Base-by-base conservation (phyloP, 1,140 invertebrate species). In the Drosophila ohnishii region DNA sequence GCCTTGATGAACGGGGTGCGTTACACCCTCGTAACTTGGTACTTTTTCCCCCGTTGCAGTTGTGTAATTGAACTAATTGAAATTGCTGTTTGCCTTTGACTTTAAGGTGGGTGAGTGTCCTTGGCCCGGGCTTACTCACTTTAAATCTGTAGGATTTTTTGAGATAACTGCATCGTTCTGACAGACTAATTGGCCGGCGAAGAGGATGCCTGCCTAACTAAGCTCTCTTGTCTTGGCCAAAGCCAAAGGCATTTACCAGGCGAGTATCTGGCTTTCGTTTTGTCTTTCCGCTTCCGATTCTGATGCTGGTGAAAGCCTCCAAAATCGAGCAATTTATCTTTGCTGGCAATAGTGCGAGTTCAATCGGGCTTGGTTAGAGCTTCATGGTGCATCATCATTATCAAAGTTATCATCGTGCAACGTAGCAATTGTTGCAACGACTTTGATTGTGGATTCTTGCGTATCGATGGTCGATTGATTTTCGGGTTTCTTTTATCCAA, bases 61-160 rank as follows among this genome's bases (percentile, higher is more conserved):
- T 59, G 39, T 59, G 58, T 72, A 85, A 85, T 85, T 85, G 82
- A 78, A 75, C 82, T 86, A 86, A 87, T 85, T 85, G 82, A 85
- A 82, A 86, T 65, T 76, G 72, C 72, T 74, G 50, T 44, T 63
- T 74, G 48, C 70, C 34, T 8, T 35, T 39, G 58, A 56, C 69
- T 55, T 42, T 62, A 47, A 69, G 19, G 51, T 35, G 45, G 19
- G 35, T 19, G 45, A 65, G 47, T 53, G 47, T 69, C 61, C 65
- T 69, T 67, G 64, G 44, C 53, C 39, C 14, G 30, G 28, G 11
- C 30, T 19, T 45, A 32, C 30, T 28, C 57, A 13, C 34, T 32
- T 40, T 25, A 39, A 42, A 51, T 35, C 22, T 62, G 9, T 44
- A 10, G 11, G 16, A 53, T 25, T 51, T 25, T 50, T 32, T 9